A percentile compares a stretch with the other conserved stretches of the same genome.
Conservation (phyloP, 2,888 invertebrate genomes). For the Zonitis immaculata region DNA sequence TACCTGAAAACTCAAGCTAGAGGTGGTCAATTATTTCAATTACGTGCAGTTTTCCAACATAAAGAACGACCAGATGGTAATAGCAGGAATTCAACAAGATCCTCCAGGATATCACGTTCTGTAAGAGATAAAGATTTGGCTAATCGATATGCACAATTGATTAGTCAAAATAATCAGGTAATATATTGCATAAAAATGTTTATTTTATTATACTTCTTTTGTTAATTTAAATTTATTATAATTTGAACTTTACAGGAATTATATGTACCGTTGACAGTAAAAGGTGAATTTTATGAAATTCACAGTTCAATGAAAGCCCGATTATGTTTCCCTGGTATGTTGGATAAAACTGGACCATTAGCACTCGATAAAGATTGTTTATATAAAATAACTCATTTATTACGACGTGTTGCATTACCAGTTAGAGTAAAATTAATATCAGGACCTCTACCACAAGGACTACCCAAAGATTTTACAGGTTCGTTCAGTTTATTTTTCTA, state of each 20-base stretch:
- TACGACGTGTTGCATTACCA: constrained; percentile 57
- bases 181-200: too few species aligned
- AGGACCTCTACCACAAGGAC: constrained; percentile 56
- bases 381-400: constrained; percentile 51
- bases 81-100: constrained; percentile 35
- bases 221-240: constrained; percentile 3
- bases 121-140: constrained; percentile 49
- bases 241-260: constrained; percentile 54
- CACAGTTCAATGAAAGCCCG: constrained; percentile 57
- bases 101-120: constrained; percentile 36
- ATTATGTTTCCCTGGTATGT: constrained; percentile 54
- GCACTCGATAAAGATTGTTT: constrained; percentile 52
- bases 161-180: constrained; percentile 69
- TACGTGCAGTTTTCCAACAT: constrained; percentile 72
- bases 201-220: constrained; percentile 1
- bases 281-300: constrained; percentile 69
- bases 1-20: constrained; percentile 68
- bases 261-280: constrained; percentile 69
- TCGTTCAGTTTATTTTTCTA: too few species aligned
- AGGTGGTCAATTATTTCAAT: constrained; percentile 66
- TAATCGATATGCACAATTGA: constrained; percentile 65
- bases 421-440: constrained; percentile 57
- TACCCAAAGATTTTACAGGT: constrained; percentile 63
- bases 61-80: constrained; percentile 49
- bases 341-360: constrained; percentile 49